Conservation (phyloP, 2,113 vertebrate species). For the Ailuropoda melanoleuca region DNA sequence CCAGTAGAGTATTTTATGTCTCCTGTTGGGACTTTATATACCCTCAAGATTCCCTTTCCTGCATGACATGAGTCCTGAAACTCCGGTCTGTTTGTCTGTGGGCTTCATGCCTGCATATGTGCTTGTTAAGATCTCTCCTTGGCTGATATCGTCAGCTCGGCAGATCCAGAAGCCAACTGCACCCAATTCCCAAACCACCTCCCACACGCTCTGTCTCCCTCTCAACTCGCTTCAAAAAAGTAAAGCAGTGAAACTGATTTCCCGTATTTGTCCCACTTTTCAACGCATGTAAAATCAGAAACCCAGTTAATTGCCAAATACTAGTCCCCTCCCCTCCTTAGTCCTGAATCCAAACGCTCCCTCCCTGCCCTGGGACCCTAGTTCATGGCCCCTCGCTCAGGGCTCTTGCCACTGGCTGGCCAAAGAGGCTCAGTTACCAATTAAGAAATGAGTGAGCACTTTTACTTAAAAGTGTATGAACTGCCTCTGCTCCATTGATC, state of each 20-base stretch:
- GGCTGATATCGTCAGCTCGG: not conserved
- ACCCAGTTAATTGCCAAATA: not conserved
- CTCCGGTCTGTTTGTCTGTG: not conserved
- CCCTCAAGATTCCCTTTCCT: not conserved
- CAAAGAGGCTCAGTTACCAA: no score
- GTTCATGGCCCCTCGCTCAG: rapidly evolving
- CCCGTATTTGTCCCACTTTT: not conserved
- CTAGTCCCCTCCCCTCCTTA: not conserved
- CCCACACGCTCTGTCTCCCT: not conserved
- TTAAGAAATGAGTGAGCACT: not conserved
- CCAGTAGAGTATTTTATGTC: not conserved
- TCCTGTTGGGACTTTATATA: not conserved
- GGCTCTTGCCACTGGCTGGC: rapidly evolving
- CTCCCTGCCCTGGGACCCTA: rapidly evolving
- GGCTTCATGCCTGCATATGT: not conserved
- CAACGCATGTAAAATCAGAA: not conserved
- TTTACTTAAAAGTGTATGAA: not conserved
- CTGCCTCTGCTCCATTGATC: not conserved
- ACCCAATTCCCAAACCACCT: not conserved
- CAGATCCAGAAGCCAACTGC: not conserved
- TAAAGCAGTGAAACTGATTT: not conserved
- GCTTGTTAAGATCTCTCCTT: not conserved
- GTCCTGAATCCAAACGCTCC: not conserved
- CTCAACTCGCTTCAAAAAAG: not conserved
- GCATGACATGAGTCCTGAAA: not conserved